phyloP scores from a whole-genome alignment of 1,140 invertebrate species.

The Lepidurus packardi region DNA sequence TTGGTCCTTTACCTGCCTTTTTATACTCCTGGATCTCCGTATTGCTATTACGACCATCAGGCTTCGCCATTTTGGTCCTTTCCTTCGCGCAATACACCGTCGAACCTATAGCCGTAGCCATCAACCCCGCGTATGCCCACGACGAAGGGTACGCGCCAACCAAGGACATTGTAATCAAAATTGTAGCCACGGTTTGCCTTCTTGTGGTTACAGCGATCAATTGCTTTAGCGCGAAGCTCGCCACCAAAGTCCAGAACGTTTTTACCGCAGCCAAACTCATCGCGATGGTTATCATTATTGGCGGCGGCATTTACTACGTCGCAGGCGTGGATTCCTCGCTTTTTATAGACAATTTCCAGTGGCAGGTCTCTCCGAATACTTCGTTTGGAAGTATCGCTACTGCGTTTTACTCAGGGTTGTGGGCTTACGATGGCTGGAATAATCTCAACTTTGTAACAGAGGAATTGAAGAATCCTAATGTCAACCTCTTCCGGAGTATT shows the following conservation, averaged over 20 bases:
- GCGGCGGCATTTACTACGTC: slow-evolving; percentile 45
- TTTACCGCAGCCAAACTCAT: slow-evolving; percentile 47
- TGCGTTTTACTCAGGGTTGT: slow-evolving; percentile 52
- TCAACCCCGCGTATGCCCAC: neutral
- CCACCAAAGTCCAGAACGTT: slow-evolving; percentile 47
- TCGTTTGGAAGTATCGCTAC: slow-evolving; percentile 47
- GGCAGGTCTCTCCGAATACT: slow-evolving; percentile 14
- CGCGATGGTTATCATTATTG: slow-evolving; percentile 46
- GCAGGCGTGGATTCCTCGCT: slow-evolving; percentile 6
- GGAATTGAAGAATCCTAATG: slow-evolving; percentile 59
- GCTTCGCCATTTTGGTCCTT: slow-evolving; percentile 38
- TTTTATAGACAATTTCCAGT: neutral
- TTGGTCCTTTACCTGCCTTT: slow-evolving; percentile 41
- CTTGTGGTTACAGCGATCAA: slow-evolving; percentile 46
- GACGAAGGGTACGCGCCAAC: neutral
- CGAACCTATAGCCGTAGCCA: slow-evolving; percentile 50
- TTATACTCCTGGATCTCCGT: slow-evolving; percentile 43
- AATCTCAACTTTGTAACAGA: slow-evolving; percentile 62
- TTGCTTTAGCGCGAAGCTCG: slow-evolving; percentile 47
- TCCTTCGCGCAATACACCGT: slow-evolving; percentile 66
- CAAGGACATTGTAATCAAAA: neutral
- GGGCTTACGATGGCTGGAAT: slow-evolving; percentile 55
- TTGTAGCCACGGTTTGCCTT: slow-evolving; percentile 33
- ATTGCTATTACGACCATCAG: slow-evolving; percentile 43
- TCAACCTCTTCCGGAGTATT: slow-evolving; percentile 58